Conservation (phyloP, 2,888 invertebrate genomes). For the Aleiodes alternator region DNA sequence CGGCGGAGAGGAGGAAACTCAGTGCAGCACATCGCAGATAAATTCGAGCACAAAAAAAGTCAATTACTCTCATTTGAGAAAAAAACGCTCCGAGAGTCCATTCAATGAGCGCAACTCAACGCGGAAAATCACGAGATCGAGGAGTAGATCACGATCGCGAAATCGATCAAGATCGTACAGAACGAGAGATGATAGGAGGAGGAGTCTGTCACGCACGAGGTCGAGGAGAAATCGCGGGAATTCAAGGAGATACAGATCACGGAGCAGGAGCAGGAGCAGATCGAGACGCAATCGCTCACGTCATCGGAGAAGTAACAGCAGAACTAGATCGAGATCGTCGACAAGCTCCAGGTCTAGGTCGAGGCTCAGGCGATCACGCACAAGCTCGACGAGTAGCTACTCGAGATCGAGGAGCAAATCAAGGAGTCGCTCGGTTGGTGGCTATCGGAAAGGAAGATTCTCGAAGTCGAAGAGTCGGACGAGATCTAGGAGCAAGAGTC, state of each 20-base stretch:
- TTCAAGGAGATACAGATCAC: constrained; percentile 67
- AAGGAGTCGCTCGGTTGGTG: constrained; percentile 66
- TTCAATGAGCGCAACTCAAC: constrained; percentile 63
- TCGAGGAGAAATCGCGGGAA: constrained; percentile 56
- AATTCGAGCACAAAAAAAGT: constrained; percentile 67
- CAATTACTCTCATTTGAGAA: constrained; percentile 67
- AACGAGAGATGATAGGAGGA: constrained; percentile 64
- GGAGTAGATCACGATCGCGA: constrained; percentile 69
- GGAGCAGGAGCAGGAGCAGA: constrained; percentile 70
- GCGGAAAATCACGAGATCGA: constrained; percentile 67
- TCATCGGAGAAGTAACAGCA: constrained; percentile 62
- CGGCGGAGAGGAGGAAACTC: constrained; percentile 87
- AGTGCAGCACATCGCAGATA: constrained; percentile 71
- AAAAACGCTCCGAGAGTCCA: constrained; percentile 69
- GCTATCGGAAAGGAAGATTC: constrained; percentile 66
- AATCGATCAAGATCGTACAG: constrained; percentile 68
- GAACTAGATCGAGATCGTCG: constrained; percentile 62
- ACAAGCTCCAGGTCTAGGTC: constrained; percentile 58
- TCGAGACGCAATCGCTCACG: constrained; percentile 70
- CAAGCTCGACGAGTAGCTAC: constrained; percentile 66
- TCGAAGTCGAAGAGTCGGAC: constrained; percentile 71
- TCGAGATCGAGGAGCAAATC: constrained; percentile 69
- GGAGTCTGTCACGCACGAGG: constrained; percentile 66
- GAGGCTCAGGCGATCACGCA: constrained; percentile 61
- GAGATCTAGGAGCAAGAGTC: constrained; percentile 65